Conservation (phyloP, 30 jellyfish, hydroid and myxozoan species). For the Cassiopea andromeda region DNA sequence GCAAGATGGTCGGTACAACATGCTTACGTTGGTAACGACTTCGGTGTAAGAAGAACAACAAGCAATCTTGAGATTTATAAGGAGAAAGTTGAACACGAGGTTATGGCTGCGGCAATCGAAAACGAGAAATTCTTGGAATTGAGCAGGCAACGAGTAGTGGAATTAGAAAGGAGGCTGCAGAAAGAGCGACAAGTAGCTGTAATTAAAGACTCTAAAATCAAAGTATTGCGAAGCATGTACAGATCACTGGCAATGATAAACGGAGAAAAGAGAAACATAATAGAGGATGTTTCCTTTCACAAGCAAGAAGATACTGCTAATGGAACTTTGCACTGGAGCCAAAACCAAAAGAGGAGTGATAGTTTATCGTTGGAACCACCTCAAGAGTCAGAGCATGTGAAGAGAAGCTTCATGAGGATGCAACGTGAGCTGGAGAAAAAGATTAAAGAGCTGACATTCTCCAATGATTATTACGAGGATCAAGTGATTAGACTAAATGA, state of each 20-base stretch:
- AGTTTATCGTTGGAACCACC: neutral
- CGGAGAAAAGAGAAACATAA: neutral
- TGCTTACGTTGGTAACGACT: neutral
- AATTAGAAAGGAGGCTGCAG: constrained; percentile 11
- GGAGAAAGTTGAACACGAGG: constrained; percentile 18
- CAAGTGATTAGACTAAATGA: constrained; percentile 39
- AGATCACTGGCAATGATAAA: neutral
- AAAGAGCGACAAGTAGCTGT: constrained; percentile 2
- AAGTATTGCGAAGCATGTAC: neutral
- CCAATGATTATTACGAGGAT: constrained; percentile 44
- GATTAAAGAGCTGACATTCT: neutral
- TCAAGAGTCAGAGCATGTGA: neutral
- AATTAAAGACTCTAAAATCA: neutral
- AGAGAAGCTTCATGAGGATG: neutral
- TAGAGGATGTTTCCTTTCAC: neutral
- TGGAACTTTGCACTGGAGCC: neutral
- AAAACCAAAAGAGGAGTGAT: neutral
- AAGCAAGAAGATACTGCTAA: neutral
- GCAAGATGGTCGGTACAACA: neutral
- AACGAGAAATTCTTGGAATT: neutral
- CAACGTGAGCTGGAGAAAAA: neutral
- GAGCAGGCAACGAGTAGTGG: neutral
- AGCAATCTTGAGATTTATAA: constrained; percentile 36
- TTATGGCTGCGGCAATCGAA: neutral
- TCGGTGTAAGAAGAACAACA: neutral